These are phyloP conservation scores for Marasmarcha lunaedactyla DNA, from an alignment of 2,888 invertebrate genomes.

Conservation along the genomic window DNA sequence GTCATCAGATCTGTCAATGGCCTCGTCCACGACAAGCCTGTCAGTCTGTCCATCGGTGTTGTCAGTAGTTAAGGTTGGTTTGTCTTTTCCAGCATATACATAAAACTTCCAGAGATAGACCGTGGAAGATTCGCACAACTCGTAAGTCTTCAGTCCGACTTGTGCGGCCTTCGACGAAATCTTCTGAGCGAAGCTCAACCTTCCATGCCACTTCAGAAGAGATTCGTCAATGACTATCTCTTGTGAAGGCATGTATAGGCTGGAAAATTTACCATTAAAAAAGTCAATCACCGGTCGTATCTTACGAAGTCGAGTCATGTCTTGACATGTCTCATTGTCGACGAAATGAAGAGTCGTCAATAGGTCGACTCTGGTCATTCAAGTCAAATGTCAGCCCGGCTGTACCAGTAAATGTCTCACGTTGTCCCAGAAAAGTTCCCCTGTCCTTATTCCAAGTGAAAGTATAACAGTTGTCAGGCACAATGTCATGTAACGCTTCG, in stretches of 20 bases:
- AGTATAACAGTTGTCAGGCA: neutral
- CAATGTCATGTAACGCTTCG: neutral
- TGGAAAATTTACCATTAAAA: conserved; percentile 18
- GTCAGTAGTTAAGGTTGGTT: conserved; percentile 3
- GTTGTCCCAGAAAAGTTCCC: conserved; percentile 1
- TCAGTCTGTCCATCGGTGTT: conserved; percentile 2
- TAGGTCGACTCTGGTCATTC: conserved; percentile 1
- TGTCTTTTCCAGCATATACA: conserved; percentile 15
- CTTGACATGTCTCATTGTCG: conserved; percentile 10
- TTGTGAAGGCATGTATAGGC: conserved; percentile 16
- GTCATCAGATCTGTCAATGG: neutral
- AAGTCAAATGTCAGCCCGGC: conserved; percentile 8
- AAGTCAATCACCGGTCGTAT: conserved; percentile 16
- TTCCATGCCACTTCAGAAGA: conserved; percentile 19
- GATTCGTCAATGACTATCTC: conserved; percentile 21
- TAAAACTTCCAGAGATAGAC: conserved; percentile 20
- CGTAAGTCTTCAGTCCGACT: conserved; percentile 12
- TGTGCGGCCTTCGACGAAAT: conserved; percentile 5
- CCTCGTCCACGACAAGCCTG: neutral
- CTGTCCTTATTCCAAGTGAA: neutral
- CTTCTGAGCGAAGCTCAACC: conserved; percentile 16
- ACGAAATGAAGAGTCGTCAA: conserved; percentile 16
- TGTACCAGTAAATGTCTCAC: conserved; percentile 7
- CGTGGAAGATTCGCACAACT: conserved; percentile 18
- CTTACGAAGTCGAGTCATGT: conserved; percentile 13